Conservation (phyloP, 1,140 invertebrate species). For the Coenobita brevimanus region DNA sequence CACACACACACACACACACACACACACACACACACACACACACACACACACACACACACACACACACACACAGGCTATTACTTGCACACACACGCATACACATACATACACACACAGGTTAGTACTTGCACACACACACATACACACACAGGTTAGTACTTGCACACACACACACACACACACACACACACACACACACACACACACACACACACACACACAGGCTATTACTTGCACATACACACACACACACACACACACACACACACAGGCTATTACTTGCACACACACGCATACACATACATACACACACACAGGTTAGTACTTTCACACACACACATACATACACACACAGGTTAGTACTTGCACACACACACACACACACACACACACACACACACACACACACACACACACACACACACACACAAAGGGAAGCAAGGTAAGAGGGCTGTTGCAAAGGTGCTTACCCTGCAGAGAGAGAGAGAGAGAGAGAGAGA, state of each 20-base stretch:
- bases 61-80: neutral
- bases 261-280: too few relatives aligned
- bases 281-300: neutral
- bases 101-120: neutral
- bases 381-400: neutral
- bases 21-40: constrained; percentile 2
- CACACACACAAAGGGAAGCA: too few relatives aligned
- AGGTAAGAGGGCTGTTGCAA: neutral
- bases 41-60: neutral
- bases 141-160: too few relatives aligned
- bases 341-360: neutral
- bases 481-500: constrained; percentile 1
- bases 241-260: too few relatives aligned
- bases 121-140: too few relatives aligned
- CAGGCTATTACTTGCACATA: too few relatives aligned
- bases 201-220: too few relatives aligned
- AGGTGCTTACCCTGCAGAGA: too few relatives aligned
- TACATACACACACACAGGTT: neutral
- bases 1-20: neutral
- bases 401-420: neutral
- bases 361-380: constrained; percentile 9
- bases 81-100: too few relatives aligned
- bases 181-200: too few relatives aligned
- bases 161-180: too few relatives aligned
- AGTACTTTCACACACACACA: neutral